A percentile compares a stretch with the other conserved stretches of the same genome.
Evolutionary conservation across 2,888 invertebrate genomes (phyloP).

Genomic region (Eristalis intricaria): DNA sequence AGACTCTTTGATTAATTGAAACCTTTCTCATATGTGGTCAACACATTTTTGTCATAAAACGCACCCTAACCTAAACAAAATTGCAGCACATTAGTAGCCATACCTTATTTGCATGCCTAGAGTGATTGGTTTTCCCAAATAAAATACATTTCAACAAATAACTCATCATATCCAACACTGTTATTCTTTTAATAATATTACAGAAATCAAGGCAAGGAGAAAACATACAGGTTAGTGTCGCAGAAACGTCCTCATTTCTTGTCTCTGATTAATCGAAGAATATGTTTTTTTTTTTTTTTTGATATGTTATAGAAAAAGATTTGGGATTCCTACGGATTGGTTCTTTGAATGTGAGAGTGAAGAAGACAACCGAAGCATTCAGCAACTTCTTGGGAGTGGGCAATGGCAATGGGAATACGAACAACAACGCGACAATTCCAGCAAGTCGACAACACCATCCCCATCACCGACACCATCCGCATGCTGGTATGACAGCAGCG

Average conservation of each 20-base stretch:
- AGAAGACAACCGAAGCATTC: constrained; percentile 95
- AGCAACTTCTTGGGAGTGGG: constrained; percentile 94
- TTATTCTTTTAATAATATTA: constrained; percentile 74
- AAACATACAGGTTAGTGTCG: constrained; percentile 85
- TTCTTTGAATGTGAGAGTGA: constrained; percentile 94
- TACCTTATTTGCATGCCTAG: constrained; percentile 52
- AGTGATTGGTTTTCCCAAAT: constrained; percentile 29
- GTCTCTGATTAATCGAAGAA: background rate
- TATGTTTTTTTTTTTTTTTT: constrained; percentile 7
- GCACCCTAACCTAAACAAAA: background rate
- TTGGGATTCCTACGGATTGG: constrained; percentile 95
- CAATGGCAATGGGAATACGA: constrained; percentile 82
- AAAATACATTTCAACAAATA: constrained; percentile 32
- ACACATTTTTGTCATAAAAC: background rate
- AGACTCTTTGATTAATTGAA: background rate
- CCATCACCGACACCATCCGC: constrained; percentile 80
- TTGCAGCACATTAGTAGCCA: background rate
- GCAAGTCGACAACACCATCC: constrained; percentile 82
- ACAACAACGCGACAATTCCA: constrained; percentile 76
- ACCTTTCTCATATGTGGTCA: background rate
- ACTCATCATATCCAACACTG: constrained; percentile 45
- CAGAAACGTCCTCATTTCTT: background rate
- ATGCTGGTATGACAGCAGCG: constrained; percentile 79
- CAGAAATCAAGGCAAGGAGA: constrained; percentile 89
- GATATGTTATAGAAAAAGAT: constrained; percentile 88